phyloP scores from a whole-genome alignment of 2,113 vertebrate species.

The Microtus oregoni region DNA sequence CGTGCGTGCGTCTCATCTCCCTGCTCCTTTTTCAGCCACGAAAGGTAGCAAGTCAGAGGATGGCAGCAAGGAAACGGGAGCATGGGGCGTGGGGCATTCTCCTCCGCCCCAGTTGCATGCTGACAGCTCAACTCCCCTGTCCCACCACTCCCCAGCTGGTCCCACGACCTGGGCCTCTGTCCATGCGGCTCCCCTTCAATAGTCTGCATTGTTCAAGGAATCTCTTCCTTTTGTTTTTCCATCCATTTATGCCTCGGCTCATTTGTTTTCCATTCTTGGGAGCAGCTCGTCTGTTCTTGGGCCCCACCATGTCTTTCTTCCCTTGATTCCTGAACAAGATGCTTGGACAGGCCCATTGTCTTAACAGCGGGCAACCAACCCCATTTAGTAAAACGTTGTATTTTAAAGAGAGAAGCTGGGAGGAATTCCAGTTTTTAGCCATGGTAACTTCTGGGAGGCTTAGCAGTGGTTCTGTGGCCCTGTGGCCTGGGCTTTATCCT shows the following conservation, averaged over 20 bases:
- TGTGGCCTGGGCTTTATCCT: conserved; percentile 54
- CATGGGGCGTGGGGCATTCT: not conserved
- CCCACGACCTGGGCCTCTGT: conserved; percentile 72
- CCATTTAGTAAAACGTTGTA: conserved; percentile 67
- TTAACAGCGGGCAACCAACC: conserved; percentile 41
- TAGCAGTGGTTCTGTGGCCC: not conserved
- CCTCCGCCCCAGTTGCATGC: not conserved
- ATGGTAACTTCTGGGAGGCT: conserved; percentile 78
- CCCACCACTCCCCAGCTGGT: conserved; percentile 70
- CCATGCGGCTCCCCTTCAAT: conserved; percentile 60
- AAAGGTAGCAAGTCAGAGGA: not conserved
- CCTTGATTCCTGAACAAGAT: conserved; percentile 76
- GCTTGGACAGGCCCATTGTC: conserved; percentile 80
- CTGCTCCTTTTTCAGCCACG: not conserved
- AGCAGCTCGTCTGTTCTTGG: conserved; percentile 75
- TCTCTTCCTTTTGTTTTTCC: conserved; percentile 81
- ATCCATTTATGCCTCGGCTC: conserved; percentile 74
- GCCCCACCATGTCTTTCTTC: conserved; percentile 72
- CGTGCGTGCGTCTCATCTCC: not conserved
- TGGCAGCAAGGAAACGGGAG: not conserved
- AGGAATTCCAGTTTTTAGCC: conserved; percentile 77
- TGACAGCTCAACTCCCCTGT: conserved; percentile 54
- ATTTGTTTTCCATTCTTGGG: conserved; percentile 80
- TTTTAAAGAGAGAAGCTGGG: conserved; percentile 69
- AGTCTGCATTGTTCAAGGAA: conserved; percentile 63